Conservation (phyloP, 2,888 invertebrate genomes). For the Germaria angustata region DNA sequence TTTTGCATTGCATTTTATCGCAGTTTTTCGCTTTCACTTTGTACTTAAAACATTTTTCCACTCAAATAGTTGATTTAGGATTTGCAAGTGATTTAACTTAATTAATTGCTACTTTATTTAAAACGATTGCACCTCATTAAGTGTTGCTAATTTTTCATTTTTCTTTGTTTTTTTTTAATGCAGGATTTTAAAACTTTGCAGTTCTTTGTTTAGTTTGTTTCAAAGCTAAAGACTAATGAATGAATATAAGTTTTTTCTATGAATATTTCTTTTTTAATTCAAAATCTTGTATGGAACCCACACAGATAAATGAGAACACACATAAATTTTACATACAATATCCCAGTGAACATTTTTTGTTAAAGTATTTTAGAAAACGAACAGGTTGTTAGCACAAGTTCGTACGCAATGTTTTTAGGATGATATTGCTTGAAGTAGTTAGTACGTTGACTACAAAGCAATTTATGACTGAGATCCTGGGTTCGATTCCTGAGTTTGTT, state of each 20-base stretch:
- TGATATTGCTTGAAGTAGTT: too few relatives aligned
- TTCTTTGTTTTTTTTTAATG: not conserved
- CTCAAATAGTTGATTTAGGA: slow-evolving; percentile 64
- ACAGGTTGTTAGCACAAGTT: too few relatives aligned
- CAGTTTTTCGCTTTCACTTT: slow-evolving; percentile 1
- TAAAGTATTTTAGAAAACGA: not conserved
- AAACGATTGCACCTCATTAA: slow-evolving; percentile 66
- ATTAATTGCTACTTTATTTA: slow-evolving; percentile 66
- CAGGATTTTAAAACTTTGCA: not conserved
- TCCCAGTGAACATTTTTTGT: not conserved
- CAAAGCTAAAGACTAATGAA: slow-evolving; percentile 7
- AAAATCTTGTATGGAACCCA: not conserved
- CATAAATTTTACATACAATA: not conserved
- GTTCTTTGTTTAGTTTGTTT: not conserved
- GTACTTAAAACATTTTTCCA: slow-evolving; percentile 39
- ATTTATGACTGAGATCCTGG: too few relatives aligned
- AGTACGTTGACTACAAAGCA: too few relatives aligned
- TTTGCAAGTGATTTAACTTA: slow-evolving; percentile 65
- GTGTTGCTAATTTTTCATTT: slow-evolving; percentile 42
- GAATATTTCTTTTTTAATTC: too few relatives aligned
- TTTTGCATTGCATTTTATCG: not conserved
- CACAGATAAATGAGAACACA: not conserved
- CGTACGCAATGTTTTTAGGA: too few relatives aligned
- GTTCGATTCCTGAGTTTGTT: too few relatives aligned
- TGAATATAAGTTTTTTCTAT: slow-evolving; percentile 5